Evolutionary conservation across 2,113 vertebrate species (phyloP), one percentile per base, ranked within the genome.

Genomic region (Myrmecophaga tridactyla): DNA sequence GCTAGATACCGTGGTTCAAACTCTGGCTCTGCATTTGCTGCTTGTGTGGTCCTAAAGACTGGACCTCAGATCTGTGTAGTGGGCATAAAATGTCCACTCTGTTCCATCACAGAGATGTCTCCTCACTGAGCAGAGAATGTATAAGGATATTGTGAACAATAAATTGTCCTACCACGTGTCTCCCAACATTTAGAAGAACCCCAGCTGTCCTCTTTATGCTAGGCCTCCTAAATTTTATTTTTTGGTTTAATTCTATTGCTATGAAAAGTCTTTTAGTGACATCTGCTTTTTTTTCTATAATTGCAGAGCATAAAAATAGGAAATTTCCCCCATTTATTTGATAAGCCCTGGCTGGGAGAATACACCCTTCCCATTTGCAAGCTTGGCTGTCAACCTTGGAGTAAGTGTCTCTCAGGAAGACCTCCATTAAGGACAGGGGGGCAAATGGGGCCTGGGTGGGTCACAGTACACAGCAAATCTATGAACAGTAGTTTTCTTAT

Each of bases 201-300:
- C 31, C 21, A 39, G 1, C 51, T 87, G 25, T 72, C 48, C 39
- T 67, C 60, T 15, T 58, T 41, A 75, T 62, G 15, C 11, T 86
- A 90, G 72, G 17, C 7, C 18, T 92, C 85, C 78, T 78, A 48
- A 90, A 85, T 82, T 95, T 92, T 90, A 76, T 65, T 88, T 89
- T 69, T 88, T 65, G 34, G 67, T 90, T 92, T 78, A 86, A 94
- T 69, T 77, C 18, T 39, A 14, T 86, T 43, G 27, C 62, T 92
- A 53, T 80, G 73, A 91, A 87, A 70, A 51, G 88, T 76, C 80
- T 90, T 90, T 88, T n/a, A 87, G 29, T 89, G 53, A 70, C 62
- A 83, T 27, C 31, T 93, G 36, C 9, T 14, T 36, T 78, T 92
- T n/a, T 62, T 25, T 48, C 96, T 86, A 2, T 84, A 77, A 81